Conservation (phyloP, 1,140 invertebrate genomes). For the Tetranychus cinnabarinus region DNA sequence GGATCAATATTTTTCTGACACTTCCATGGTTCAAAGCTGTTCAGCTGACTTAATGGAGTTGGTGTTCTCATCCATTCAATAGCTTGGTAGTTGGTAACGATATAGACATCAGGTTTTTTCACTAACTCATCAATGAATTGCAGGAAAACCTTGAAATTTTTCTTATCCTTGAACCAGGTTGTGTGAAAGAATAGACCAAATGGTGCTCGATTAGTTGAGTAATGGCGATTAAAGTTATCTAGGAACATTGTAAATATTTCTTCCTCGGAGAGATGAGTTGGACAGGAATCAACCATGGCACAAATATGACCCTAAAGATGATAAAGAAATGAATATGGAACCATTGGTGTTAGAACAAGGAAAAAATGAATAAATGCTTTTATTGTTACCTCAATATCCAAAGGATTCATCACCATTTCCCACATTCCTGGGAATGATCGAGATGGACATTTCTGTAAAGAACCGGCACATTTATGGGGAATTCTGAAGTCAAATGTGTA, state of each 20-base stretch:
- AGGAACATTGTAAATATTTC: conserved; percentile 20
- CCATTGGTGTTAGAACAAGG: not conserved
- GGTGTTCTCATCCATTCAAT: conserved; percentile 92
- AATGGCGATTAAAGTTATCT: conserved; percentile 57
- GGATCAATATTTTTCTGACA: conserved; percentile 44
- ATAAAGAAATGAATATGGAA: conserved; percentile 61
- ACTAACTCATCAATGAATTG: conserved; percentile 85
- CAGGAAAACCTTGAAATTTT: conserved; percentile 70
- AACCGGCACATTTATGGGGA: conserved; percentile 74
- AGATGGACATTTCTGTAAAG: conserved; percentile 33
- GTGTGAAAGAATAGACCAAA: conserved; percentile 85
- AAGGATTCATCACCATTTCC: conserved; percentile 88
- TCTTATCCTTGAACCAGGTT: conserved; percentile 81
- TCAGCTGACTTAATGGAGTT: conserved; percentile 49
- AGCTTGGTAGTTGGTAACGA: conserved; percentile 75
- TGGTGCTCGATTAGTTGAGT: conserved; percentile 69
- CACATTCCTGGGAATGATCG: conserved; percentile 60
- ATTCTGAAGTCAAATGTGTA: conserved; percentile 84
- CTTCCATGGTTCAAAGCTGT: conserved; percentile 79
- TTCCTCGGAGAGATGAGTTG: conserved; percentile 15
- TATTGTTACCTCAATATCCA: conserved; percentile 65
- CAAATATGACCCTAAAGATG: conserved; percentile 60
- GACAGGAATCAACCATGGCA: conserved; percentile 21
- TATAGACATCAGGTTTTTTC: conserved; percentile 64
- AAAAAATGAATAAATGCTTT: conserved; percentile 17